Conservation (phyloP, 2,113 vertebrate species). For the Stomatorhinus ivindoensis region DNA sequence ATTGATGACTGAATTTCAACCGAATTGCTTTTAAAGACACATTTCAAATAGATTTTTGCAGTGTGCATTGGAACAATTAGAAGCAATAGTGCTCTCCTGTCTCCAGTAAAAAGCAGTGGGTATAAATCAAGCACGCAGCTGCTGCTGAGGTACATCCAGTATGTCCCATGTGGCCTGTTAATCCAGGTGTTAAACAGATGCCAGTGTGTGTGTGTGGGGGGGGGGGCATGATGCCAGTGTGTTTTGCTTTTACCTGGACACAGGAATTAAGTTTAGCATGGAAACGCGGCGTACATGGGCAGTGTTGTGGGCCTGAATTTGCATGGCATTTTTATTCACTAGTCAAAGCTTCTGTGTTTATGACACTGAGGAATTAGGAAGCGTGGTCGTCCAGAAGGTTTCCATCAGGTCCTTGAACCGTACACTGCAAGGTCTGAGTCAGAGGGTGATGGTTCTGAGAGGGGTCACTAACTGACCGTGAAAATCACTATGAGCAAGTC, state of each 20-base stretch:
- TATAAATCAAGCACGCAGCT: conserved; percentile 8
- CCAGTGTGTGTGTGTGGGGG: background rate
- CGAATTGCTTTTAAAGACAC: background rate
- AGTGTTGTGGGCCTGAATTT: background rate
- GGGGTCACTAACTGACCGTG: background rate
- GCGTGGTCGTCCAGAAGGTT: background rate
- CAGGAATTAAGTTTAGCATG: background rate
- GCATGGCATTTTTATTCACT: background rate
- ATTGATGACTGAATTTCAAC: background rate
- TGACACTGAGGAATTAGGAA: background rate
- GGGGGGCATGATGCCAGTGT: background rate
- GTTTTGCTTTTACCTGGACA: background rate
- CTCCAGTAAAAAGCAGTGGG: background rate
- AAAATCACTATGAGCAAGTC: background rate
- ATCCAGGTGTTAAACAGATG: conserved; percentile 19
- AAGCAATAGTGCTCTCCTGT: background rate
- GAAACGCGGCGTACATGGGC: background rate
- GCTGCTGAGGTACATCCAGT: background rate
- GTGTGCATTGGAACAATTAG: background rate
- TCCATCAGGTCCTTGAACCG: conserved; percentile 13
- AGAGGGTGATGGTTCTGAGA: background rate
- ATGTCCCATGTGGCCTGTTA: background rate
- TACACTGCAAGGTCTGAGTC: conserved; percentile 9
- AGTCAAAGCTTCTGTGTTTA: background rate
- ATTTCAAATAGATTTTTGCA: background rate